These are phyloP conservation scores for Scaptomyza reducta DNA, from an alignment of 2,888 invertebrate genomes.

Conservation along the genomic window DNA sequence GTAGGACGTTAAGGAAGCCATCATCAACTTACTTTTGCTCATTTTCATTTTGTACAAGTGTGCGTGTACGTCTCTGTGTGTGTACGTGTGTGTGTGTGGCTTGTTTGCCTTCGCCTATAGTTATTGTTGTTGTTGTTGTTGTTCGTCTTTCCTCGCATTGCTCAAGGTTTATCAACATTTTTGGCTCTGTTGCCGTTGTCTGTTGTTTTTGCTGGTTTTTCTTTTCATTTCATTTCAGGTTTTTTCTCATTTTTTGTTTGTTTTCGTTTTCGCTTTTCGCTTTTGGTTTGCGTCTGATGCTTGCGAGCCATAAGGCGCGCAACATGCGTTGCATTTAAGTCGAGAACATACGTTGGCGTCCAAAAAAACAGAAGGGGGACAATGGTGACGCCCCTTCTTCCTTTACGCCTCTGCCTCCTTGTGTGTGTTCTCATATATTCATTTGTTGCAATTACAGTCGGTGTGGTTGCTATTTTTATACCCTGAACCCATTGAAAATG, in stretches of 20 bases:
- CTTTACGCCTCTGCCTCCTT: not conserved
- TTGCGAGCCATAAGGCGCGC: constrained; percentile 47
- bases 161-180: constrained; percentile 47
- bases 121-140: constrained; percentile 7
- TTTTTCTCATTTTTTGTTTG: not conserved
- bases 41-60: constrained; percentile 55
- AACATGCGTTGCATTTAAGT: constrained; percentile 69
- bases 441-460: constrained; percentile 75
- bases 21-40: constrained; percentile 70
- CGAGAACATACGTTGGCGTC: constrained; percentile 15
- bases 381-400: not conserved
- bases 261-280: constrained; percentile 3
- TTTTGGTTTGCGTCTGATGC: constrained; percentile 15
- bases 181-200: constrained; percentile 14
- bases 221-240: not conserved
- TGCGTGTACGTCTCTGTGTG: constrained; percentile 4
- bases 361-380: too few relatives aligned
- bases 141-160: constrained; percentile 28
- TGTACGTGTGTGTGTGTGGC: constrained; percentile 5
- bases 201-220: constrained; percentile 15
- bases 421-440: constrained; percentile 62
- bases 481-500: too few relatives aligned
- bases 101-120: constrained; percentile 13
- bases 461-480: constrained; percentile 16
- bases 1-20: constrained; percentile 14